Base-by-base conservation (phyloP, 64 coral and sea anemone genomes). In the Hydrozoanthus tunicans region DNA sequence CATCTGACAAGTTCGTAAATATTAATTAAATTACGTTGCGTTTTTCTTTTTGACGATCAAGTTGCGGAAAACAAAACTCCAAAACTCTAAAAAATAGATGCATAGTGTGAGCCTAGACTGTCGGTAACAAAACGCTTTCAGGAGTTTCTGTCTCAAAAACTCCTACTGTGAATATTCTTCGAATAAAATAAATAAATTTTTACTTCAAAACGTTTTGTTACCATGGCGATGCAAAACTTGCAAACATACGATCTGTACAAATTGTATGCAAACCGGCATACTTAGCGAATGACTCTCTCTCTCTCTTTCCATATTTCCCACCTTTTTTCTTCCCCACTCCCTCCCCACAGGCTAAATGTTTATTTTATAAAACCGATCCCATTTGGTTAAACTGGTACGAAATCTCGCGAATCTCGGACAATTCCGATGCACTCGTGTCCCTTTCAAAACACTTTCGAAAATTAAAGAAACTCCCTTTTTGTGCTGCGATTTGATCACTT, bases 1-100 rank as follows among this genome's bases (percentile, higher is more conserved):
- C 26, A 82, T 82, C 59, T 82, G 53, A 56, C n/a, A 86, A 25
- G 20, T 73, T 59, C 26, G 53, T 86, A 73, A 56, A 9, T 43
- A 43, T 43, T 2, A 11, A 58, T 58, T 71, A 73, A 56, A 73
- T 86, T 58, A 58, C 68, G 73, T 86, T 56, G 71, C 52, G 13
- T 86, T 2, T 43, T 57, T 11, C 63, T 20, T 69, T 57, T 43
- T 43, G 25, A 32, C 5, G 53, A 58, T 53, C 60, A 53, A 51
- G 60, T 52, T 63, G 59, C 64, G 60, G 32, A 82, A 64, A 51
- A 64, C 32, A 17, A 79, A 79, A 79, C 51, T 1, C 51, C 51
- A 74, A 43, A 74, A 10, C 26, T 3, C 26, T 74, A 10, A 58
- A 55, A 11, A 79, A 58, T 17, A n/a, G 27, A 64, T 15, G 5